These are phyloP conservation scores for Anomalospiza imberbis DNA, from an alignment of 2,797 vertebrate species.

Conservation along the genomic window DNA sequence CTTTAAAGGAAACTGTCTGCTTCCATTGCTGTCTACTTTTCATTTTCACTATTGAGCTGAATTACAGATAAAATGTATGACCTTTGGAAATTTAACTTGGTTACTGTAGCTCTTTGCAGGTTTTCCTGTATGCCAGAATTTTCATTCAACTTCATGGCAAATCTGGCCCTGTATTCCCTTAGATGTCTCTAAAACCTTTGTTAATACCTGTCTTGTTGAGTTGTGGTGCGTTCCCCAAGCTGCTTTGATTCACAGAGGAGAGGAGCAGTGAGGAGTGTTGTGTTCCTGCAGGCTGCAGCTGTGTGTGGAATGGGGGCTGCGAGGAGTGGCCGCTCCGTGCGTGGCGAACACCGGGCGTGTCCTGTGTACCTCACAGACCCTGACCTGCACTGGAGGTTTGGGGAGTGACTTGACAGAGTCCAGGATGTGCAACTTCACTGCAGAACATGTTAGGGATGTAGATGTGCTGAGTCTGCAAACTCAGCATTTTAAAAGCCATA, in stretches of 20 bases:
- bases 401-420: not conserved
- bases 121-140: not conserved
- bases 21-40: not conserved
- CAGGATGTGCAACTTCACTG: not conserved
- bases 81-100: not conserved
- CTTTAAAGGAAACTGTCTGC: not conserved
- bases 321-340: accelerated
- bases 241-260: not conserved
- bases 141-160: not conserved
- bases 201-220: not conserved
- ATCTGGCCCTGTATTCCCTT: not conserved
- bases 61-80: not conserved
- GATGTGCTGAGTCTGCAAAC: not conserved
- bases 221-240: not conserved
- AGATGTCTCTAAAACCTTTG: not conserved
- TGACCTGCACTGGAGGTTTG: accelerated
- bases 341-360: accelerated
- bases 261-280: not conserved
- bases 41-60: not conserved
- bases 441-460: no score
- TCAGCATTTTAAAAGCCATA: accelerated
- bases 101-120: not conserved
- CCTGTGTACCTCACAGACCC: not conserved
- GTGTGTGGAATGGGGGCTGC: not conserved
- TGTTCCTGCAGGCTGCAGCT: not conserved